These are phyloP conservation scores for Leptestheria dahalacensis DNA, from an alignment of 1,140 invertebrate species.

Conservation along the genomic window DNA sequence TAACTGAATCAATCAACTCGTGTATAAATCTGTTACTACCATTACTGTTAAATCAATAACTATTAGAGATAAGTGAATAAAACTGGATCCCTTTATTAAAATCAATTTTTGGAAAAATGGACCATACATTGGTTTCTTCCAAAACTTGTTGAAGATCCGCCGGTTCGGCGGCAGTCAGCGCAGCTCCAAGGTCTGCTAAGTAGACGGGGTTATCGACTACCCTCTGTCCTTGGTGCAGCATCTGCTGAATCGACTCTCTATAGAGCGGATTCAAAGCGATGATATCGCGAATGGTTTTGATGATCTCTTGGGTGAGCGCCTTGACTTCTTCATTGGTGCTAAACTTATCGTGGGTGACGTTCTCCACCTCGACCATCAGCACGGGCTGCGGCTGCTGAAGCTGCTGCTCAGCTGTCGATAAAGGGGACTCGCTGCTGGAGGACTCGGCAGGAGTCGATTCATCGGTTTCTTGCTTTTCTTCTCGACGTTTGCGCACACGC, in stretches of 20 bases:
- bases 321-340: constrained; percentile 89
- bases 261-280: constrained; percentile 91
- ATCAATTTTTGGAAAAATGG: constrained; percentile 2
- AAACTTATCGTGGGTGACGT: constrained; percentile 78
- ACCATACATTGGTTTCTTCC: constrained; percentile 81
- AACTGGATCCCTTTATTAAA: not conserved
- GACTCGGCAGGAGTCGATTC: not conserved
- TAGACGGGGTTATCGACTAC: constrained; percentile 99
- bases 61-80: no score
- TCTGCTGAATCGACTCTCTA: constrained; percentile 70
- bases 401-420: not conserved
- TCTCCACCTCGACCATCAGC: constrained; percentile 90
- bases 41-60: no score
- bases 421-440: not conserved
- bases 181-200: constrained; percentile 88
- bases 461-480: constrained; percentile 9
- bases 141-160: constrained; percentile 83
- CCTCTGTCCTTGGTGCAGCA: constrained; percentile 85
- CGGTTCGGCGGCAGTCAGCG: constrained; percentile 82
- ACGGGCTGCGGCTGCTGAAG: constrained; percentile 31
- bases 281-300: constrained; percentile 94
- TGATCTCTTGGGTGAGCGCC: constrained; percentile 90
- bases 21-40: no score
- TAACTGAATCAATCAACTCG: no score
- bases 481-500: constrained; percentile 15